Evolutionary conservation across 2,888 invertebrate genomes (phyloP).

Genomic region (Xanthorhoe designata): DNA sequence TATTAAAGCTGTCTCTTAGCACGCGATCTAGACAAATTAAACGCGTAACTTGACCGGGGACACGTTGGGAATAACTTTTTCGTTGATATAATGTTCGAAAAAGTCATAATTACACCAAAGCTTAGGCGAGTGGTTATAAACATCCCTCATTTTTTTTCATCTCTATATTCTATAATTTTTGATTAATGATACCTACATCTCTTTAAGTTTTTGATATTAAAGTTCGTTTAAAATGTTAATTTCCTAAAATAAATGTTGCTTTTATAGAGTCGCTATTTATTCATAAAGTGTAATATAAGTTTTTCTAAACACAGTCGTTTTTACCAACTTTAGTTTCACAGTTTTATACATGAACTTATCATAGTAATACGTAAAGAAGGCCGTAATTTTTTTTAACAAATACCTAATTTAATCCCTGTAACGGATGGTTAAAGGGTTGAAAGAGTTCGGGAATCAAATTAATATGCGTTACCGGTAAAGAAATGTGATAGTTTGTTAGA

Average conservation of each 20-base stretch:
- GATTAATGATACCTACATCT: no score
- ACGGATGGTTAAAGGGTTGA: neutral
- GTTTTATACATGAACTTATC: no score
- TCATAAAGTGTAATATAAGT: no score
- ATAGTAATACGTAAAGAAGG: no score
- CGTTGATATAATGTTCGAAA: constrained; percentile 60
- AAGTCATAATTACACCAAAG: constrained; percentile 24
- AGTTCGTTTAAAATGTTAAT: no score
- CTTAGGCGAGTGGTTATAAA: neutral
- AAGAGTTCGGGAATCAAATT: constrained; percentile 48
- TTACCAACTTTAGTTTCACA: no score
- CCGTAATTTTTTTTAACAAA: no score
- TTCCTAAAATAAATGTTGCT: no score
- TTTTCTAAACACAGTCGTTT: no score
- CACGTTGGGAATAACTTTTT: constrained; percentile 60
- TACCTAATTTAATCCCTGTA: neutral
- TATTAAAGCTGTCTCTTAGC: constrained; percentile 73
- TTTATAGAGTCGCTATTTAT: no score
- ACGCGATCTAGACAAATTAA: constrained; percentile 83
- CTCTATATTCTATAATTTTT: no score
- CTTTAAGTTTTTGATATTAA: no score
- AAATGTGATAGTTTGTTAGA: constrained; percentile 47
- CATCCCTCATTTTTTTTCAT: neutral
- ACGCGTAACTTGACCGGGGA: constrained; percentile 77
- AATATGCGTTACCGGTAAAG: constrained; percentile 52